A percentile compares a stretch with the other conserved stretches of the same genome.
Conservation (phyloP, 2,113 vertebrate genomes). For the Macroglossus sobrinus region DNA sequence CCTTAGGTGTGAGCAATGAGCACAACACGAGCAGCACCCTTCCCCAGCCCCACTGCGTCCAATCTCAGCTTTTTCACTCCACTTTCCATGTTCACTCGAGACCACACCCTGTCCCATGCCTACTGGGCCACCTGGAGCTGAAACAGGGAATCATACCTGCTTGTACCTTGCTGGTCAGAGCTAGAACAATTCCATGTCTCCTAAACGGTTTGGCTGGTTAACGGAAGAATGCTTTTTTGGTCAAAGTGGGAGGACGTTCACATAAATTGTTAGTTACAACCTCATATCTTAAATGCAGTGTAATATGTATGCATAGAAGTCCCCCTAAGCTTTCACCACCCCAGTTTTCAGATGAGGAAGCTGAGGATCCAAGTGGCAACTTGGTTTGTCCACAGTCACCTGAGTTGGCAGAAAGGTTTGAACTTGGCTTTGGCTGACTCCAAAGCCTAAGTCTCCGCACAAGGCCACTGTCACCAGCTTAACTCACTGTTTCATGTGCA, state of each 20-base stretch:
- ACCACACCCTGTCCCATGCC: accelerated
- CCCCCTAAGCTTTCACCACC: too few relatives aligned
- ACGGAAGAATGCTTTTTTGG: not conserved
- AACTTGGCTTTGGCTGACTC: not conserved
- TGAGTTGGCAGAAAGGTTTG: not conserved
- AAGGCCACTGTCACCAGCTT: not conserved
- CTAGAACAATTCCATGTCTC: not conserved
- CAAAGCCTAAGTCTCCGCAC: not conserved
- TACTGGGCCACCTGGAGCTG: not conserved
- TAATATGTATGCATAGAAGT: not conserved
- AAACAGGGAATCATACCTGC: not conserved
- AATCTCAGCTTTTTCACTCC: too few relatives aligned
- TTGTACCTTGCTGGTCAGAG: not conserved
- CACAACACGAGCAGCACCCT: accelerated
- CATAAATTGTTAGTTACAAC: not conserved
- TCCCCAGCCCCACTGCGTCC: too few relatives aligned
- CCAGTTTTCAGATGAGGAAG: not conserved
- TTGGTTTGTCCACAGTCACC: accelerated
- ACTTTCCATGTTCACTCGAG: not conserved
- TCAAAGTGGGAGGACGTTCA: not conserved
- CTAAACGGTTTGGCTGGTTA: not conserved
- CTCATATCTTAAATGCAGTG: not conserved
- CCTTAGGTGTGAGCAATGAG: too few relatives aligned
- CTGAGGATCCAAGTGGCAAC: not conserved
- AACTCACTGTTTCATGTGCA: not conserved